These are phyloP conservation scores for Pseudoips prasinana DNA, from an alignment of 2,888 invertebrate genomes.

Conservation along the genomic window DNA sequence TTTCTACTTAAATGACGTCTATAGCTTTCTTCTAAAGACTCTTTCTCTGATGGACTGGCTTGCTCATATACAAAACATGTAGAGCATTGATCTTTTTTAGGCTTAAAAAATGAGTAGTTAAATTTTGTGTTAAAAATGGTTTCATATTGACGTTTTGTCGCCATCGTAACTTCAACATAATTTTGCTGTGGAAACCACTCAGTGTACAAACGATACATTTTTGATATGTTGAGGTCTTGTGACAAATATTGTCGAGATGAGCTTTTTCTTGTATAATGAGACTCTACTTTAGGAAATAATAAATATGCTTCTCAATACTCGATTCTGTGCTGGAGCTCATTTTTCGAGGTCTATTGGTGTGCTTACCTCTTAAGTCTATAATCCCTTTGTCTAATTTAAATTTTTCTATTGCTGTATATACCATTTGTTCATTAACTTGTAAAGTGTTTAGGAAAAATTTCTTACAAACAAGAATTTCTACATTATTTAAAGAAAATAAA, in stretches of 20 bases:
- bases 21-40: slow-evolving; percentile 11
- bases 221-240: slow-evolving; percentile 19
- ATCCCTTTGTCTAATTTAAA: slow-evolving; percentile 1
- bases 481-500: slow-evolving; percentile 5
- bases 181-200: slow-evolving; percentile 11
- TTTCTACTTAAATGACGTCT: slow-evolving; percentile 23
- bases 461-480: slow-evolving; percentile 9
- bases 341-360: slow-evolving; percentile 11
- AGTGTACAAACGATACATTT: slow-evolving; percentile 21
- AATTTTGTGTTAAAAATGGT: slow-evolving; percentile 31
- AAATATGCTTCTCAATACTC: slow-evolving; percentile 2
- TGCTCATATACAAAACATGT: slow-evolving; percentile 8
- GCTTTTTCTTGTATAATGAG: slow-evolving; percentile 14
- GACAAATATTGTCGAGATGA: slow-evolving; percentile 13
- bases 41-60: slow-evolving; percentile 14
- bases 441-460: slow-evolving; percentile 16
- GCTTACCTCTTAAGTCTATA: slow-evolving; percentile 12
- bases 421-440: slow-evolving; percentile 6
- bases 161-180: slow-evolving; percentile 10
- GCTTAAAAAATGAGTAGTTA: slow-evolving; percentile 31
- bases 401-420: slow-evolving; percentile 12
- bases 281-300: slow-evolving; percentile 10
- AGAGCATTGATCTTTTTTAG: slow-evolving; percentile 29
- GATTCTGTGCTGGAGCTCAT: slow-evolving; percentile 2
- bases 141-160: slow-evolving; percentile 16